These are phyloP conservation scores for Tridacna crocea DNA, from an alignment of 2,888 invertebrate species.

Conservation along the genomic window DNA sequence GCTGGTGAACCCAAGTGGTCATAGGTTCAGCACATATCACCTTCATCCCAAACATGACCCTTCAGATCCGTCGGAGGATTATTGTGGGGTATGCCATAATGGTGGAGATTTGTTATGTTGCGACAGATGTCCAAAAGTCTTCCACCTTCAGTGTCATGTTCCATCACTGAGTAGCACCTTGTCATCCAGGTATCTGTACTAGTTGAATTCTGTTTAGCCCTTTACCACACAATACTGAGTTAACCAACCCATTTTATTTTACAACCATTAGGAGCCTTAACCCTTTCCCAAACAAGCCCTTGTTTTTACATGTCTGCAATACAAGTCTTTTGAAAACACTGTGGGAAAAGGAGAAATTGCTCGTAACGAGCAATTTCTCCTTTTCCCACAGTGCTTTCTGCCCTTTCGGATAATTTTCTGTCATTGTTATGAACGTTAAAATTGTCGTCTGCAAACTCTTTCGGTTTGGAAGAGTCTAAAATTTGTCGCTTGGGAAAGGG, in stretches of 20 bases:
- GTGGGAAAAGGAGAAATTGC: too few species aligned
- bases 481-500: too few species aligned
- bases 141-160: conserved; percentile 97
- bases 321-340: too few species aligned
- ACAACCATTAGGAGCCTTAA: not conserved
- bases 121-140: conserved; percentile 97
- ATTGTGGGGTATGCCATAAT: conserved; percentile 98
- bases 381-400: not conserved
- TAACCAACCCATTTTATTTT: not conserved
- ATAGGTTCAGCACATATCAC: conserved; percentile 38
- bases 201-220: not conserved
- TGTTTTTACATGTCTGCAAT: too few species aligned
- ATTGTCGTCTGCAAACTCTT: too few species aligned
- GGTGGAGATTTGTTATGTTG: conserved; percentile 98
- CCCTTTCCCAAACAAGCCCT: too few species aligned
- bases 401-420: too few species aligned
- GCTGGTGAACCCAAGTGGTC: conserved; percentile 42
- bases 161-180: conserved; percentile 89
- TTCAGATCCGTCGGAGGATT: conserved; percentile 96
- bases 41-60: conserved; percentile 79
- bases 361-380: not conserved
- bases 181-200: not conserved
- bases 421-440: too few species aligned
- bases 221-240: not conserved
- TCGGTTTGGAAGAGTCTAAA: too few species aligned